Conservation (phyloP, 92 coral and sea anemone genomes). For the Plumapathes pennacea region DNA sequence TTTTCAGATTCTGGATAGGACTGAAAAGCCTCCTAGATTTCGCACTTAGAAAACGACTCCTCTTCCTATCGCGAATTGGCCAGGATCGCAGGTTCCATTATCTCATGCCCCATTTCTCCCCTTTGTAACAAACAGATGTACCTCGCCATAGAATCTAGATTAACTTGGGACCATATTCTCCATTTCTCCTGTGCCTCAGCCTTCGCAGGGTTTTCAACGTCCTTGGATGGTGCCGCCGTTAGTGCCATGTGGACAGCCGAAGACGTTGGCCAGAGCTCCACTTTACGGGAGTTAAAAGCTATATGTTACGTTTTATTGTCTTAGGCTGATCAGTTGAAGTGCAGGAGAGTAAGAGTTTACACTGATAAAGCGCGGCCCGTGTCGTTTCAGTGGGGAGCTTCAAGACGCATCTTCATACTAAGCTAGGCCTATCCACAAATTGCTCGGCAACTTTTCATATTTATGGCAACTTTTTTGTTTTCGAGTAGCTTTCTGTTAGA, state of each 20-base stretch:
- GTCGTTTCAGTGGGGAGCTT: conserved; percentile 57
- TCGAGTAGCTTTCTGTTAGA: too few species aligned
- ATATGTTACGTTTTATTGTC: conserved; percentile 32
- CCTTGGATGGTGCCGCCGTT: conserved; percentile 15
- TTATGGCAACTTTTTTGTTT: too few species aligned
- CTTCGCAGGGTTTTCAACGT: conserved; percentile 44
- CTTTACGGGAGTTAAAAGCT: conserved; percentile 59
- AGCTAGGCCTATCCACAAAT: too few species aligned
- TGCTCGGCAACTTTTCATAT: too few species aligned
- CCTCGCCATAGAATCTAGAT: conserved; percentile 37
- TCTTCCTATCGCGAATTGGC: conserved; percentile 18
- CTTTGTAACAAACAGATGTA: conserved; percentile 59
- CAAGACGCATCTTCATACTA: conserved; percentile 31
- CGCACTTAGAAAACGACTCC: conserved; percentile 10
- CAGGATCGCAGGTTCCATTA: conserved; percentile 26
- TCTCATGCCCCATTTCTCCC: conserved; percentile 39
- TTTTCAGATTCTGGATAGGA: conserved; percentile 16
- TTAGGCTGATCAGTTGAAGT: neutral
- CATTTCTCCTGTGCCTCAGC: conserved; percentile 31
- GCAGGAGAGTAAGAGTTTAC: conserved; percentile 28
- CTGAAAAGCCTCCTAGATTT: conserved; percentile 13
- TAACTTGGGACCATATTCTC: conserved; percentile 27
- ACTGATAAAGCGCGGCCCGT: conserved; percentile 61
- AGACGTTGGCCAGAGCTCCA: conserved; percentile 39
- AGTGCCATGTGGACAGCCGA: conserved; percentile 35